Conservation (phyloP, 1,140 invertebrate species). For the Apis dorsata region DNA sequence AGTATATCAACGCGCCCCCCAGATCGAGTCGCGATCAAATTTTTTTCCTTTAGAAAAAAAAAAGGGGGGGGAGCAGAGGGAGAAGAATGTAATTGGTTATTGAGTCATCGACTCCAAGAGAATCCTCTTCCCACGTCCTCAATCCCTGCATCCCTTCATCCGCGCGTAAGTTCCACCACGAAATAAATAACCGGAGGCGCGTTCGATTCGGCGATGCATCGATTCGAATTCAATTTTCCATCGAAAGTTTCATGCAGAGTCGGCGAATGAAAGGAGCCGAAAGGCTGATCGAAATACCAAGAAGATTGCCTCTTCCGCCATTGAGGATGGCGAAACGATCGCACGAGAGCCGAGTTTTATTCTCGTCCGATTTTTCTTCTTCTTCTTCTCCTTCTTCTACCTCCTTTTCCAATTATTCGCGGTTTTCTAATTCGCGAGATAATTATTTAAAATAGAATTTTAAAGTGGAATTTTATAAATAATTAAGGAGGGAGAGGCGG, state of each 20-base stretch:
- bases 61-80: neutral
- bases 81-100: conserved; percentile 73
- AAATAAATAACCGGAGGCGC: conserved; percentile 61
- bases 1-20: conserved; percentile 61
- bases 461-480: neutral
- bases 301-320: neutral
- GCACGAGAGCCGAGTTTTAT: conserved; percentile 20
- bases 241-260: conserved; percentile 39
- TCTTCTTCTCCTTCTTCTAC: too few relatives aligned
- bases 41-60: neutral
- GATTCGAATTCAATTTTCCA: conserved; percentile 63
- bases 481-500: too few relatives aligned
- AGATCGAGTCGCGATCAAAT: conserved; percentile 45
- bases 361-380: neutral
- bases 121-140: conserved; percentile 15
- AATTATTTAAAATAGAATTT: too few relatives aligned
- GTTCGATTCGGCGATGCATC: conserved; percentile 44
- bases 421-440: too few relatives aligned
- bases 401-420: too few relatives aligned
- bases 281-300: conserved; percentile 50
- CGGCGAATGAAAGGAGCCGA: conserved; percentile 18
- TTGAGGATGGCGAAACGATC: neutral
- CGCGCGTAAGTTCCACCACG: conserved; percentile 16
- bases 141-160: conserved; percentile 1
- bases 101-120: conserved; percentile 62